A percentile compares a stretch with the other conserved stretches of the same genome.
These are phyloP conservation scores for Phainopepla nitens DNA, from an alignment of 2,113 vertebrate species.

Conservation along the genomic window DNA sequence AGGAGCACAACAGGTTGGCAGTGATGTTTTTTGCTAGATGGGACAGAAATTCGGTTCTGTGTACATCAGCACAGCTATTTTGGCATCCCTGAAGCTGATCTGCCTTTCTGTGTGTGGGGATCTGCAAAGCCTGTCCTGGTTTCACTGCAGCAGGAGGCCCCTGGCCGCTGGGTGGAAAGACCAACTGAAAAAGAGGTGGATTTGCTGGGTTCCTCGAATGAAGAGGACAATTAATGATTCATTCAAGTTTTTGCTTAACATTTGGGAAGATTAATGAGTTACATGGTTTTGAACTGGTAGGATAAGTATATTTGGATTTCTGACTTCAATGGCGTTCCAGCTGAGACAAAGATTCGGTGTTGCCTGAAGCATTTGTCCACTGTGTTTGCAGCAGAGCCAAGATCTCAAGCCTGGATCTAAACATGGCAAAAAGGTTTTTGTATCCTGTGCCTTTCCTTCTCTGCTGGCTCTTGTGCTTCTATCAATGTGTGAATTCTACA, in stretches of 20 bases:
- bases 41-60: not conserved
- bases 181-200: not conserved
- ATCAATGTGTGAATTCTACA: not conserved
- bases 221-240: not conserved
- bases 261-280: not conserved
- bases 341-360: not conserved
- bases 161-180: not conserved
- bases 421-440: fast-evolving
- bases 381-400: not conserved
- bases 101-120: not conserved
- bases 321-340: not conserved
- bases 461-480: not conserved
- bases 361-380: not conserved
- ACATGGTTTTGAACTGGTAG: not conserved
- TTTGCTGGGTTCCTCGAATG: not conserved
- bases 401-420: not conserved
- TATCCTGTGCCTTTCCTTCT: not conserved
- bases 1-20: not conserved
- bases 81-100: not conserved
- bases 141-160: not conserved
- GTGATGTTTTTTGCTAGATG: not conserved
- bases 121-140: not conserved
- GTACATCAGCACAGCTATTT: not conserved
- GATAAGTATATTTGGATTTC: not conserved
- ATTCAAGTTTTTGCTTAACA: not conserved